phyloP scores from a whole-genome alignment of 2,888 invertebrate genomes.

The Oligia fasciuncula region DNA sequence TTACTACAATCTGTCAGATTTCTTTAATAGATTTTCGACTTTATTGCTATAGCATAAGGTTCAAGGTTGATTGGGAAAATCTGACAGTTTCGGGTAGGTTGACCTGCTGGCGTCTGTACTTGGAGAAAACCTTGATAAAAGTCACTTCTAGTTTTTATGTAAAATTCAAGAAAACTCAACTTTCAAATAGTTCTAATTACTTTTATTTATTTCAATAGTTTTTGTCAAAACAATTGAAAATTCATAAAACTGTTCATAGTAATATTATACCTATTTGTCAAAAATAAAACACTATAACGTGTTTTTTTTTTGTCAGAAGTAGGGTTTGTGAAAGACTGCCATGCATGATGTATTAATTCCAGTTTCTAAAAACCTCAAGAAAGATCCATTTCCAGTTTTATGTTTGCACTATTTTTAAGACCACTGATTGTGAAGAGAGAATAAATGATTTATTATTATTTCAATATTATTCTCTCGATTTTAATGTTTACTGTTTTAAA shows the following conservation, averaged over 20 bases:
- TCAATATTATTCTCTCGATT: background rate
- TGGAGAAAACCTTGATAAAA: background rate
- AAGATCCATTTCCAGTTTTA: too few relatives aligned
- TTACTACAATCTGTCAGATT: too few relatives aligned
- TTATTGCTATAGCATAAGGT: too few relatives aligned
- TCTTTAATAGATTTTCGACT: too few relatives aligned
- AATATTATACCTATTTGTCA: background rate
- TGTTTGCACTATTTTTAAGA: too few relatives aligned
- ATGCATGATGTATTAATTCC: too few relatives aligned
- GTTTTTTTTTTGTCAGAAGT: background rate
- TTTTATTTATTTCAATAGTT: background rate
- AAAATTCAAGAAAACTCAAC: background rate
- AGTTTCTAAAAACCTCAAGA: background rate
- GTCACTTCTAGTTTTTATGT: background rate
- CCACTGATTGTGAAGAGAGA: too few relatives aligned
- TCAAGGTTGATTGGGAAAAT: too few relatives aligned
- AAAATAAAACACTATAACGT: background rate
- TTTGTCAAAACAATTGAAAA: background rate
- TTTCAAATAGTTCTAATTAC: background rate
- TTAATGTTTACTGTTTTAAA: background rate
- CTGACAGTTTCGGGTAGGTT: too few relatives aligned
- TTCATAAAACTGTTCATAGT: background rate
- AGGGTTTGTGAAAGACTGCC: too few relatives aligned
- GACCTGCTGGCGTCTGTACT: too few relatives aligned
- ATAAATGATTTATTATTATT: background rate